Evolutionary conservation across 2,888 invertebrate species (phyloP), one percentile per base, ranked within the genome.

Genomic region (Selenia dentaria): DNA sequence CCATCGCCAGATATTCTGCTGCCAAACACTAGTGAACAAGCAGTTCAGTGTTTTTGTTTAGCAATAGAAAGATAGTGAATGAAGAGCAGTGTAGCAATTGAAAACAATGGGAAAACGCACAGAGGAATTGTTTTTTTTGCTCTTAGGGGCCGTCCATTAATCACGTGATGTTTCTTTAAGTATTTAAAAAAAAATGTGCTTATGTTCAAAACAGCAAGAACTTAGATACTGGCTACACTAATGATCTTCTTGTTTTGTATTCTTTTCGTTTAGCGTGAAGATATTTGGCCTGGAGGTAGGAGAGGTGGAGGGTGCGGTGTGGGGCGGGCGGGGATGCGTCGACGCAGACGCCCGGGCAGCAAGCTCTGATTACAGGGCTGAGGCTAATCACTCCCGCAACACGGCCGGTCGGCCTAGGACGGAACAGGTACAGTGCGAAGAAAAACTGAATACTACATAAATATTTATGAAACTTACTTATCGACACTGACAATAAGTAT

Each of bases 321-420:
- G 62, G 22, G 42, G 49, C 42, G 57, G 55, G 44, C 14, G 51
- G 52, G 58, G 70, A 63, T 63, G 77, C 77, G 79, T 75, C 83
- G 73, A 78, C 77, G 83, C 81, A 88, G 88, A 85, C 88, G 83
- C 68, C 65, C 82, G 80, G 87, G 87, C 85, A 83, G 69, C 87
- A 81, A 74, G 80, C 74, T 78, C 79, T 88, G 88, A 90, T 90
- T 90, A 89, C 86, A 87, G 87, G 79, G 74, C 84, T 62, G 77
- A 74, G 67, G 78, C 84, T 89, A 87, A 90, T 89, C 89, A 88
- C 84, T 79, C 72, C 71, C 60, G 78, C 78, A 77, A 81, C 83
- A 78, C 74, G 71, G 72, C 62, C 64, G 61, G 63, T 59, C 65
- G 62, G 62, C 58, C 60, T 64, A 52, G 51, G 34, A 38, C 29